Conservation (phyloP, 2,113 vertebrate genomes). For the Heterotis niloticus region DNA sequence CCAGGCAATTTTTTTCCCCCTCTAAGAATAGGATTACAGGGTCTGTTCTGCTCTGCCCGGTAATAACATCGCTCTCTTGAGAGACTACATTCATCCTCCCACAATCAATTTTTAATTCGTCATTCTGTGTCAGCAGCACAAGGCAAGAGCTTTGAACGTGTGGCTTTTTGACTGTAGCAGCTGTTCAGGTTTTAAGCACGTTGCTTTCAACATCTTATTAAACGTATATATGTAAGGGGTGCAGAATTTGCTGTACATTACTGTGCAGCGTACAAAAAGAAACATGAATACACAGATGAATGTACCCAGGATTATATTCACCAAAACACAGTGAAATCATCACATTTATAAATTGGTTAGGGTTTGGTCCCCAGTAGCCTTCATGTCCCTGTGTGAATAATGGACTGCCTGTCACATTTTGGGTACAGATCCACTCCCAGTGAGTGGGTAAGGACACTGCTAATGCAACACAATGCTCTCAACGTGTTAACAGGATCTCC, state of each 20-base stretch:
- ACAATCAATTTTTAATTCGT: background rate
- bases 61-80: background rate
- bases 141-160: background rate
- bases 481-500: constrained; percentile 22
- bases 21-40: background rate
- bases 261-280: background rate
- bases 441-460: constrained; percentile 50
- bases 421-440: constrained; percentile 35
- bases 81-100: background rate
- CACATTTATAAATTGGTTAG: background rate
- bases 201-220: background rate
- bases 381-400: constrained; percentile 49
- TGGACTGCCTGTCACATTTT: constrained; percentile 59
- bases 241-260: background rate
- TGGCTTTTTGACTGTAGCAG: constrained; percentile 2
- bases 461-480: constrained; percentile 55
- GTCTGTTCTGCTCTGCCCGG: background rate
- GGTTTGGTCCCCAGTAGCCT: background rate
- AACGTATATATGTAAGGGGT: background rate
- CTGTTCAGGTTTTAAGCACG: background rate
- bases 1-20: too few relatives aligned
- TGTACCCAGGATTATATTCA: too few relatives aligned
- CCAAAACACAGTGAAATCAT: background rate
- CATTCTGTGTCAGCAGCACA: background rate
- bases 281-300: background rate